Evolutionary conservation across 2,888 invertebrate species (phyloP).

Genomic region (Parelbella ahira): DNA sequence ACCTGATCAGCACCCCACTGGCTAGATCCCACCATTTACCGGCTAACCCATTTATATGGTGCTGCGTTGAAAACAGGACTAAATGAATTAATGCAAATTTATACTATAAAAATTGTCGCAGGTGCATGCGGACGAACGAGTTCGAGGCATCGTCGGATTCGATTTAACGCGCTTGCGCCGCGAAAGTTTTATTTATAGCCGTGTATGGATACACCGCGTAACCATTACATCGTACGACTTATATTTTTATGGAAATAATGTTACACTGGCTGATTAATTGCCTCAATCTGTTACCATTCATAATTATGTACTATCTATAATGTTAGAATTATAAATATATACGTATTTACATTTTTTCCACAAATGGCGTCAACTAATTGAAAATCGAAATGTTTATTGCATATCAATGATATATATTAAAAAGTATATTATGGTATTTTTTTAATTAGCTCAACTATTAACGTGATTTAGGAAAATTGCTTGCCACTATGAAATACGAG

Average conservation of each 20-base stretch:
- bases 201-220: slow-evolving; percentile 35
- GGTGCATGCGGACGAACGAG: slow-evolving; percentile 73
- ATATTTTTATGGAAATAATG: slow-evolving; percentile 38
- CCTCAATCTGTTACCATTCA: slow-evolving; percentile 8
- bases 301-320: neutral
- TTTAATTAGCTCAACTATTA: too few species aligned
- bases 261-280: slow-evolving; percentile 25
- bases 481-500: too few species aligned
- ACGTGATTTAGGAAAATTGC: too few species aligned
- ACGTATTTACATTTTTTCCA: too few species aligned
- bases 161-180: slow-evolving; percentile 74
- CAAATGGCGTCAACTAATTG: too few species aligned
- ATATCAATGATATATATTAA: too few species aligned
- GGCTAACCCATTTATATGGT: slow-evolving; percentile 77
- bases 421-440: too few species aligned
- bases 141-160: slow-evolving; percentile 72
- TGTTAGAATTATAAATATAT: too few species aligned
- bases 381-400: too few species aligned
- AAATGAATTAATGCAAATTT: slow-evolving; percentile 81
- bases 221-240: slow-evolving; percentile 50
- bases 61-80: slow-evolving; percentile 71
- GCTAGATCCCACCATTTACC: slow-evolving; percentile 72
- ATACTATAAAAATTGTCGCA: slow-evolving; percentile 81
- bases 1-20: slow-evolving; percentile 31
- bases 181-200: slow-evolving; percentile 75